Conservation (phyloP, 2,888 invertebrate species). For the Ophraella communa region DNA sequence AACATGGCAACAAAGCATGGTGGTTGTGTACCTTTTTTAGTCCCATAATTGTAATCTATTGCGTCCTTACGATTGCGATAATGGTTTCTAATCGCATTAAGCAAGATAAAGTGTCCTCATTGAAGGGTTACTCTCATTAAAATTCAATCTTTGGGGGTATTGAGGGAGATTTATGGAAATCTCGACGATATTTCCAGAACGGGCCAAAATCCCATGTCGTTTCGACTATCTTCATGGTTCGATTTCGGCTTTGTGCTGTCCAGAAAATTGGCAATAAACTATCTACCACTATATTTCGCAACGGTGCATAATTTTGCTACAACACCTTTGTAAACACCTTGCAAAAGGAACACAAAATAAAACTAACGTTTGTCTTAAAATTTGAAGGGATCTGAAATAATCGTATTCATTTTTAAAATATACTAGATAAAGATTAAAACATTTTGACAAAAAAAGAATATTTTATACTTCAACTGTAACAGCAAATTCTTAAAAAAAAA, state of each 20-base stretch:
- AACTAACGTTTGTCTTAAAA: too few species aligned
- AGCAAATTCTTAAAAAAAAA: too few species aligned
- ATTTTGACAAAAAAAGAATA: too few species aligned
- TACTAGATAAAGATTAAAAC: too few species aligned
- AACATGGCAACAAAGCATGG: conserved; percentile 14
- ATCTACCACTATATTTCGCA: not conserved
- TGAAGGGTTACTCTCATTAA: conserved; percentile 27
- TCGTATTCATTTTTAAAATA: too few species aligned
- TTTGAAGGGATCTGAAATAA: too few species aligned
- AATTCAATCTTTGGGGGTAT: conserved; percentile 30
- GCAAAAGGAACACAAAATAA: too few species aligned
- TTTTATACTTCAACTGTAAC: too few species aligned
- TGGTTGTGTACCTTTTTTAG: conserved; percentile 28
- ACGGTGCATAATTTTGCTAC: not conserved
- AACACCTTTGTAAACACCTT: not conserved
- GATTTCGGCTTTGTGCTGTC: conserved; percentile 1
- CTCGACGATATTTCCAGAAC: conserved; percentile 8
- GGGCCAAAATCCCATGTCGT: not conserved
- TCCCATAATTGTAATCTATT: conserved; percentile 39
- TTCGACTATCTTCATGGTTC: not conserved
- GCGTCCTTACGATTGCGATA: conserved; percentile 40
- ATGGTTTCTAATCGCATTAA: conserved; percentile 40
- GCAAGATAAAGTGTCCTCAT: conserved; percentile 29
- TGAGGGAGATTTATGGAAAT: conserved; percentile 19
- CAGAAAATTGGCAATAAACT: not conserved